Evolutionary conservation across 2,797 vertebrate genomes (phyloP), one percentile per base, ranked within the genome.

Genomic region (Crenuchus spilurus): DNA sequence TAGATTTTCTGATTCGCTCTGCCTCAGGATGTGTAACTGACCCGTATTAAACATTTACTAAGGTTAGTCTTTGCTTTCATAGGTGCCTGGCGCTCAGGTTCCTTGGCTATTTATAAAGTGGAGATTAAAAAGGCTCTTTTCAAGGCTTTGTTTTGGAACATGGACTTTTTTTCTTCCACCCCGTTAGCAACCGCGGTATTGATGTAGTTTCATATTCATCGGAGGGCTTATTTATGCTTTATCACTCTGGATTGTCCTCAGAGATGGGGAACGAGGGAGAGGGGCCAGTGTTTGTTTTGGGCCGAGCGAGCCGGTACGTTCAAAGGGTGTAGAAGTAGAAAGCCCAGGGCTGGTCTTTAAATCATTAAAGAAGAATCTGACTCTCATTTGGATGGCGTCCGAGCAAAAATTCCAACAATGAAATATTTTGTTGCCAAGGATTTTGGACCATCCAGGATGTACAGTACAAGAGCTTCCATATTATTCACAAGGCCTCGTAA

Each of bases 401-500:
- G 48, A 83, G 68, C 75, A 60, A 52, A 54, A 63, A 78, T 80
- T 76, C 66, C 77, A 49, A 46, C 69, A 70, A 73, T 76, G 58
- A 82, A 82, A 80, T 63, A 77, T 82, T 71, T 74, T 6, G 16
- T 33, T 46, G 57, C 42, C 20, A 66, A 79, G 78, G 65, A 73
- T 72, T 69, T 82, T 37, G 75, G 57, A 33, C 63, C 52, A 54
- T 49, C 22, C 30, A 61, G 55, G 55, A 39, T 20, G n/a, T 49
- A 82, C 54, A 52, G 71, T 64, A 76, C 44, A 33, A 80, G 71
- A 79, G 68, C 49, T 73, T 46, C 24, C 66, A n/a, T 71, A 80
- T 80, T 78, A 77, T 80, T 83, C 69, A 69, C 70, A 80, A 76
- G 46, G 67, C 80, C 79, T 79, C 81, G 78, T 86, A 82, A 84